Evolutionary conservation across 2,888 invertebrate genomes (phyloP), one percentile per base, ranked within the genome.

Genomic region (Nysson spinosus): DNA sequence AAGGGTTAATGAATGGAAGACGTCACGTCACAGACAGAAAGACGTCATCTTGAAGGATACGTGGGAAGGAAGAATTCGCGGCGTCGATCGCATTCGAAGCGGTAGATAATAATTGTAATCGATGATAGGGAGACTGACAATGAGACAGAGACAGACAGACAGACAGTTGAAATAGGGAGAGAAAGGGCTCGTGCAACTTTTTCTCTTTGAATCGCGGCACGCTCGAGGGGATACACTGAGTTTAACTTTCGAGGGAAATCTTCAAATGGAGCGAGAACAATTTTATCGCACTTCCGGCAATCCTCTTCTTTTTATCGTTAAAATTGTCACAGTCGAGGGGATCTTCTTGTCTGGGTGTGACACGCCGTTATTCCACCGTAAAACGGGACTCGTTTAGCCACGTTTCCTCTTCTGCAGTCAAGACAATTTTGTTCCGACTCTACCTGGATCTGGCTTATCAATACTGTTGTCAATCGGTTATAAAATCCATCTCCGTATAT

Each of bases 181-280:
- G 22, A 44, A 44, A 55, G 32, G 47, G 22, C 26, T 14, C 35
- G 49, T 19, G 57, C 61, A 39, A 26, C 24, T 63, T 49, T 58
- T 58, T 32, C 47, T 22, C 32, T 20, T 43, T 39, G 50, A 55
- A 46, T 52, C 32, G 39, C 60, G 47, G 43, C 35, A 66, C 60
- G 60, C 52, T 60, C 62, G 47, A 61, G 54, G 42, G 32, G 19
- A 12, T 35, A 22, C 52, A 20, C 39, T 19, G 54, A 39, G 42
- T 61, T 66, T 61, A 70, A 72, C 67, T 65, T 71, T 56, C 68
- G 40, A 60, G 52, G 58, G 61, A 71, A 65, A 63, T 65, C 61
- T 63, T 43, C 58, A 63, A 72, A 72, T 63, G 56, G 60, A 68
- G 71, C 58, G 54, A 62, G 56, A 63, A 65, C 65, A 39, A 60